Evolutionary conservation across 2,113 vertebrate species (phyloP).

Genomic region (Thinocorus orbignyianus): DNA sequence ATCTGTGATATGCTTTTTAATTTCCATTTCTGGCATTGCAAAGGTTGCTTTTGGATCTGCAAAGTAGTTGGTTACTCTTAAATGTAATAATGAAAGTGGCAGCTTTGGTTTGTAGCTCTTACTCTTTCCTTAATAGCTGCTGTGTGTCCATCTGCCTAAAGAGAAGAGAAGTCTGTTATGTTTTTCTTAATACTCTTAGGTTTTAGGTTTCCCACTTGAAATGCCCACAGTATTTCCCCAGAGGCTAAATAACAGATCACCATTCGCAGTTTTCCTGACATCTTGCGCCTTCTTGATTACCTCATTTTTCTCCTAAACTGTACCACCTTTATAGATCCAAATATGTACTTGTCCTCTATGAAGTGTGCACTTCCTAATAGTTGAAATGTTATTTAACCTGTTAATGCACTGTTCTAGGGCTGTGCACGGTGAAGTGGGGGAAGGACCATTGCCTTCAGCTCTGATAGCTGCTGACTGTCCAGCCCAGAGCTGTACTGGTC

Average conservation of each 20-base stretch:
- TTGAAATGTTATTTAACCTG: not conserved
- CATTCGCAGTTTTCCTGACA: not conserved
- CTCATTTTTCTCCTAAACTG: not conserved
- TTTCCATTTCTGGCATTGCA: not conserved
- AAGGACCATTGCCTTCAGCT: not conserved
- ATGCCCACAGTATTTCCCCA: not conserved
- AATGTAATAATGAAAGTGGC: not conserved
- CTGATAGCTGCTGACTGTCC: not conserved
- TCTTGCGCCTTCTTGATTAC: not conserved
- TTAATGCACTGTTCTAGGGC: not conserved
- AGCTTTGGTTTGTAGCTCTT: not conserved
- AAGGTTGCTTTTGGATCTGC: not conserved
- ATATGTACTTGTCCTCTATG: not conserved
- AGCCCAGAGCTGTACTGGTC: not conserved
- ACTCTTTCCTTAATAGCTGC: not conserved
- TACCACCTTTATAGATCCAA: not conserved
- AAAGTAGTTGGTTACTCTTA: not conserved
- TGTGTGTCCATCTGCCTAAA: not conserved
- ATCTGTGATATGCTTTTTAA: not conserved
- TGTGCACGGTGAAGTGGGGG: rapidly evolving
- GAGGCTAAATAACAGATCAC: rapidly evolving
- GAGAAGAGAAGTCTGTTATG: not conserved
- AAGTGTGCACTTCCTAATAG: not conserved
- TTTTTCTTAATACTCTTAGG: not conserved
- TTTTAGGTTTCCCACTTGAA: not conserved